These are phyloP conservation scores for Sinocyclocheilus anshuiensis DNA, from an alignment of 2,113 vertebrate genomes.

Conservation along the genomic window DNA sequence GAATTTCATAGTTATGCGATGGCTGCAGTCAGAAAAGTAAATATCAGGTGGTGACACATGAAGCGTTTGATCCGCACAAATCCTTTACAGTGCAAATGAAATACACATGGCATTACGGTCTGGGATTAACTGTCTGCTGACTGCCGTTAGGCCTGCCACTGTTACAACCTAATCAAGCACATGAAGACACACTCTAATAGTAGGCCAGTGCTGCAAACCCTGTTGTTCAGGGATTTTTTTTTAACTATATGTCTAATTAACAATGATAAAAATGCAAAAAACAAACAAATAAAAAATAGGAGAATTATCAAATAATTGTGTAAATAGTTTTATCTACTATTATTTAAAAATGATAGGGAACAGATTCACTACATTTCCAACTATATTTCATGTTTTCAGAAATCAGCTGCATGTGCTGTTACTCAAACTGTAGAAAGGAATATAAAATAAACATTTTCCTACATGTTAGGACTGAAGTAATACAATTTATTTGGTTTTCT, in stretches of 20 bases:
- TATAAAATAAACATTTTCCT: too few species aligned
- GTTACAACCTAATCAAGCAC: conserved; percentile 65
- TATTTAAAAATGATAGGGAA: neutral
- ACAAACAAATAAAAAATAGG: neutral
- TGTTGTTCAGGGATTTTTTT: neutral
- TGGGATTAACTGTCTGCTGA: conserved; percentile 63
- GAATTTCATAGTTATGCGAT: conserved; percentile 25
- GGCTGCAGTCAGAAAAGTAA: conserved; percentile 54
- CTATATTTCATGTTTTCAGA: too few species aligned
- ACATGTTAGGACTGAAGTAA: too few species aligned
- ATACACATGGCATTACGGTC: conserved; percentile 59
- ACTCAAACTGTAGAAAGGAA: too few species aligned
- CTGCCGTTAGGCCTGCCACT: conserved; percentile 57
- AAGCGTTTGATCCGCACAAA: conserved; percentile 72
- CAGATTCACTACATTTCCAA: neutral
- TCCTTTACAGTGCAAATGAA: conserved; percentile 71
- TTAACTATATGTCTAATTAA: neutral
- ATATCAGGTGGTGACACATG: conserved; percentile 70
- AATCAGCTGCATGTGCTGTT: too few species aligned
- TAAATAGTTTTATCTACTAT: neutral
- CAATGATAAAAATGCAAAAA: neutral
- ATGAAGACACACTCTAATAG: conserved; percentile 41
- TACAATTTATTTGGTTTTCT: too few species aligned
- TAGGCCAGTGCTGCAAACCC: neutral
- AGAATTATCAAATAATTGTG: neutral